Evolutionary conservation across 2,113 vertebrate genomes (phyloP).

Genomic region (Oncorhynchus keta): DNA sequence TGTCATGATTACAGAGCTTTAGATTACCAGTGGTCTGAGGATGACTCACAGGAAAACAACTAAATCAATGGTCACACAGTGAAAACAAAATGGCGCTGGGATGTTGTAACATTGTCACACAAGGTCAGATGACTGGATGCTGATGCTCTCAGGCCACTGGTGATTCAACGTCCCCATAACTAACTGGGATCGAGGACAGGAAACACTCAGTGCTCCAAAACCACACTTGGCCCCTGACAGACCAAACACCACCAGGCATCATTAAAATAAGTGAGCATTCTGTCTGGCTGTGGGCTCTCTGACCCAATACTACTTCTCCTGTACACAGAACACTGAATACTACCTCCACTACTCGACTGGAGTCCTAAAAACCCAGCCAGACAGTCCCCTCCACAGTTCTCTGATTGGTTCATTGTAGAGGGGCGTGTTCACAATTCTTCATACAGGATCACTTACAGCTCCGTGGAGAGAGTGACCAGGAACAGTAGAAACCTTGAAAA

Average conservation of each 20-base stretch:
- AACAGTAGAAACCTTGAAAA: too few species aligned
- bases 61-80: neutral
- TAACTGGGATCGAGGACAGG: neutral
- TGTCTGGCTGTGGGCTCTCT: neutral
- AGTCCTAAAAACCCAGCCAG: too few species aligned
- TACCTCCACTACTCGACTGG: too few species aligned
- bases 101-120: slow-evolving; percentile 27
- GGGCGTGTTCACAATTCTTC: too few species aligned
- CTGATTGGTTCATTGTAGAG: too few species aligned
- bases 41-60: slow-evolving; percentile 28
- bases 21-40: slow-evolving; percentile 56
- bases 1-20: slow-evolving; percentile 13
- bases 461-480: too few species aligned
- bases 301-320: too few species aligned
- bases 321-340: too few species aligned
- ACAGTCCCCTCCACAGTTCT: too few species aligned
- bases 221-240: neutral
- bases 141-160: slow-evolving; percentile 55
- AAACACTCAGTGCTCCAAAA: neutral
- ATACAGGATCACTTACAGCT: too few species aligned
- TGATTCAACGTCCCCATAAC: slow-evolving; percentile 27
- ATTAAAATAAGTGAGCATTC: neutral
- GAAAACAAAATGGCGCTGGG: slow-evolving; percentile 1
- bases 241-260: neutral
- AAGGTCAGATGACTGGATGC: slow-evolving; percentile 20